Evolutionary conservation across 2,888 invertebrate species (phyloP).

Genomic region (Stenodera caucasica): DNA sequence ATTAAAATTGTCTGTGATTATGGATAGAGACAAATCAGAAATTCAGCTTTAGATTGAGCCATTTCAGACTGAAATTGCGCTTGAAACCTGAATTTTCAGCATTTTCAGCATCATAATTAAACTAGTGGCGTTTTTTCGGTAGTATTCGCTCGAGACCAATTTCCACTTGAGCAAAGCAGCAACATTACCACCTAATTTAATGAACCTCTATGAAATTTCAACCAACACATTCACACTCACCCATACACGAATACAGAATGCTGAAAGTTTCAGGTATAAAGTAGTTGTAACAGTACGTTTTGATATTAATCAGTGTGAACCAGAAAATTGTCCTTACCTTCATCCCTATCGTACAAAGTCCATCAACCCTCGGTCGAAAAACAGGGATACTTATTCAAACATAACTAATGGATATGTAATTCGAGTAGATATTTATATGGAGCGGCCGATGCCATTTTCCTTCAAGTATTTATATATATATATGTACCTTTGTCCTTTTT

Average conservation of each 20-base stretch:
- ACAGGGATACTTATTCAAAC: conserved; percentile 24
- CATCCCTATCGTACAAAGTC: background rate
- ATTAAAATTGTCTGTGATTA: no score
- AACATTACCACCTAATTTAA: background rate
- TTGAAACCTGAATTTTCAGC: no score
- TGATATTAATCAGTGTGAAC: background rate
- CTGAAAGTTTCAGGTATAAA: no score
- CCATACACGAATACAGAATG: no score
- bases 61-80: no score
- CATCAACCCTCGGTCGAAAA: background rate
- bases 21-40: no score
- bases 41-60: no score
- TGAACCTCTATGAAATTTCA: background rate
- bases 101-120: no score
- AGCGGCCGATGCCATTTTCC: conserved; percentile 15
- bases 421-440: conserved; percentile 28
- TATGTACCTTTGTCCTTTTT: background rate
- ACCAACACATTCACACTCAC: no score
- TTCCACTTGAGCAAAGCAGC: background rate
- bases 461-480: conserved; percentile 8
- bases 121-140: no score
- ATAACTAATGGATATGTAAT: conserved; percentile 33
- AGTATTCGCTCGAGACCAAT: no score
- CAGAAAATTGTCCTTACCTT: background rate
- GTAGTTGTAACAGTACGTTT: no score